These are phyloP conservation scores for Apeira syringaria DNA, from an alignment of 2,888 invertebrate species.

Conservation along the genomic window DNA sequence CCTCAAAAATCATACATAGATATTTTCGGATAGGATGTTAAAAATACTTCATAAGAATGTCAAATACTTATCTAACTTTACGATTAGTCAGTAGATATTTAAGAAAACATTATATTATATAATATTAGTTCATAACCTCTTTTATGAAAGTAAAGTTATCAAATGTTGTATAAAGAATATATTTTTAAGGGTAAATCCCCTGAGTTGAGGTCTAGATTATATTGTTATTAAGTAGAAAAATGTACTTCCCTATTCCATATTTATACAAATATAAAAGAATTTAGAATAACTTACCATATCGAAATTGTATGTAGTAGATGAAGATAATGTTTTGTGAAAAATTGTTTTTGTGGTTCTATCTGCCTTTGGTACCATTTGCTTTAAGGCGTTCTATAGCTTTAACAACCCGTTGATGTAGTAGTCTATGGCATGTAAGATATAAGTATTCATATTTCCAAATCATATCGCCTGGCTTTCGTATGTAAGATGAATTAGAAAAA, in stretches of 20 bases:
- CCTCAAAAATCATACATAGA: slow-evolving; percentile 59
- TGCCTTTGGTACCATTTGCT: slow-evolving; percentile 21
- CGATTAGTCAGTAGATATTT: not conserved
- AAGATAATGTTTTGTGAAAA: slow-evolving; percentile 1
- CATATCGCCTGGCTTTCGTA: slow-evolving; percentile 56
- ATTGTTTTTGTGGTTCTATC: slow-evolving; percentile 2
- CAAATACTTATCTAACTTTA: not conserved
- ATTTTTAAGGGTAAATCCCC: not conserved
- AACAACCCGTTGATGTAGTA: slow-evolving; percentile 11
- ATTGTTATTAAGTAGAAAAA: not conserved
- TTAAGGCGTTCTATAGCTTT: slow-evolving; percentile 23
- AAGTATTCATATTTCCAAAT: slow-evolving; percentile 17
- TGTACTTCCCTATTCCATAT: slow-evolving; percentile 5
- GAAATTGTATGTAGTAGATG: slow-evolving; percentile 11
- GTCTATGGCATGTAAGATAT: slow-evolving; percentile 14
- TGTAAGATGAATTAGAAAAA: slow-evolving; percentile 59
- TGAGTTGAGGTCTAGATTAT: not conserved
- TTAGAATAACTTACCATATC: slow-evolving; percentile 33
- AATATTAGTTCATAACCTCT: too few relatives aligned
- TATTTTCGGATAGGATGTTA: slow-evolving; percentile 75
- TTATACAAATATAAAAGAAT: slow-evolving; percentile 22
- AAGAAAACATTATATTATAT: too few relatives aligned
- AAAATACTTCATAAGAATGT: slow-evolving; percentile 36
- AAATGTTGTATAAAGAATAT: not conserved
- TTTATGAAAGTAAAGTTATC: too few relatives aligned